Evolutionary conservation across 2,888 invertebrate species (phyloP), one percentile per base, ranked within the genome.

Genomic region (Plebejus argus): DNA sequence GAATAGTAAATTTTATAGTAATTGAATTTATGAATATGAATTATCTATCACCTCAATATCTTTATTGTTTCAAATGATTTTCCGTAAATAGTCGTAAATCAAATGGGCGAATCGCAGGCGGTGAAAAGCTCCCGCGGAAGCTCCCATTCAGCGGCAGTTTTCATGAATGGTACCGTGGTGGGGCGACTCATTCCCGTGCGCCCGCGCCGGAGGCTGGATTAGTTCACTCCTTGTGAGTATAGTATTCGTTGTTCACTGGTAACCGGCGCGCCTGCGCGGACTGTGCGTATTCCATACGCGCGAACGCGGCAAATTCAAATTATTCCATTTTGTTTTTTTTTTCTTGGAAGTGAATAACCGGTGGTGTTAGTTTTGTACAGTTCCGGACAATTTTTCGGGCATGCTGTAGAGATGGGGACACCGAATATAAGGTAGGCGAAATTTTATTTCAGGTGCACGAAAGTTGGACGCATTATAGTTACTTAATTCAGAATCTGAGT

Each of bases 381-480:
- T 80, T 83, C 82, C 82, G 84, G 85, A 84, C 83, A 83, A 81
- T 78, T 82, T 81, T 80, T 81, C 83, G 84, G 92, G 91, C 87
- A 93, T 93, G 93, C 88, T 88, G 87, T 92, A 89, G 84, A 82
- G 82, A 93, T 92, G 93, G 88, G 87, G 87, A 86, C 84, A 83
- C 85, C 83, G 83, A 90, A 84, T 85, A 88, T 92, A 88, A 93
- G 93, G 93, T 93, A 80, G 28, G 74, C 49, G 49, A 23, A 49
- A 39, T 10, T 35, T 71, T 10, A 71, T 71, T 71, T 35, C 70
- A 70, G 35, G 8, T 70, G 33, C 23, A 61, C 10, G 23, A 20
- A 66, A 66, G 28, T 10, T 61, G 23, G 23, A 28, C 12, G 28
- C 28, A 28, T 28, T 23, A 66, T 66, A 49, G 12, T 1, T 49